These are phyloP conservation scores for Pangasius macronema DNA, from an alignment of 2,797 vertebrate genomes.

Conservation along the genomic window DNA sequence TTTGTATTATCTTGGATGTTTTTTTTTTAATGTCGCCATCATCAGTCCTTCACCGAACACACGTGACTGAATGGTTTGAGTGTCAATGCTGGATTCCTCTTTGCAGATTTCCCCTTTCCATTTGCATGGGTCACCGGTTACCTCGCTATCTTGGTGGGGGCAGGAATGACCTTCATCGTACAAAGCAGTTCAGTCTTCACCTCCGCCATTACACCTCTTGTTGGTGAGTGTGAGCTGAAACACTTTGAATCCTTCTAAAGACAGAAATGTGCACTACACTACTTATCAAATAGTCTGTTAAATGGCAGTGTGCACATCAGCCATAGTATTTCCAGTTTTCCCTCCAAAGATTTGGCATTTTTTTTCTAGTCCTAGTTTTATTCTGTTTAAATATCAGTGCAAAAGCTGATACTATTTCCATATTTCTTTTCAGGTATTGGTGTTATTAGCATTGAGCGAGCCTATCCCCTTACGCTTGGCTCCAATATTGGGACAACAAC, in stretches of 20 bases:
- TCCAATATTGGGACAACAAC: conserved; percentile 97
- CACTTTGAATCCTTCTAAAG: not conserved
- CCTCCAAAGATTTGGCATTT: not conserved
- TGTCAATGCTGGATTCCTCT: not conserved
- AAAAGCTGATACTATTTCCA: not conserved
- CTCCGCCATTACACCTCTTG: conserved; percentile 93
- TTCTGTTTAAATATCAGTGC: not conserved
- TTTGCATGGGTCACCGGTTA: conserved; percentile 94
- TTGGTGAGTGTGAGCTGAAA: conserved; percentile 79
- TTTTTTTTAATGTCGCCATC: conserved; percentile 1
- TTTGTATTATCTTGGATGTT: not conserved
- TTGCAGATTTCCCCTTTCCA: conserved; percentile 93
- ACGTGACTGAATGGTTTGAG: not conserved
- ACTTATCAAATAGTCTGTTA: not conserved
- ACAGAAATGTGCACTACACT: not conserved
- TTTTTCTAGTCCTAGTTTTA: not conserved
- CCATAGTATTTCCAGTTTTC: not conserved
- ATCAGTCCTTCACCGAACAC: not conserved
- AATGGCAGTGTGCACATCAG: not conserved
- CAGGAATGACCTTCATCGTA: conserved; percentile 95
- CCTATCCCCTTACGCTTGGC: conserved; percentile 91
- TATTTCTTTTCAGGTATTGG: conserved; percentile 81
- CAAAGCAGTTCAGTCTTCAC: conserved; percentile 99
- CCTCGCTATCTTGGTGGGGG: conserved; percentile 90
- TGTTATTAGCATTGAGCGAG: conserved; percentile 91